Evolutionary conservation across 2,113 vertebrate genomes (phyloP), one percentile per base, ranked within the genome.

Genomic region (Montifringilla adamsi): DNA sequence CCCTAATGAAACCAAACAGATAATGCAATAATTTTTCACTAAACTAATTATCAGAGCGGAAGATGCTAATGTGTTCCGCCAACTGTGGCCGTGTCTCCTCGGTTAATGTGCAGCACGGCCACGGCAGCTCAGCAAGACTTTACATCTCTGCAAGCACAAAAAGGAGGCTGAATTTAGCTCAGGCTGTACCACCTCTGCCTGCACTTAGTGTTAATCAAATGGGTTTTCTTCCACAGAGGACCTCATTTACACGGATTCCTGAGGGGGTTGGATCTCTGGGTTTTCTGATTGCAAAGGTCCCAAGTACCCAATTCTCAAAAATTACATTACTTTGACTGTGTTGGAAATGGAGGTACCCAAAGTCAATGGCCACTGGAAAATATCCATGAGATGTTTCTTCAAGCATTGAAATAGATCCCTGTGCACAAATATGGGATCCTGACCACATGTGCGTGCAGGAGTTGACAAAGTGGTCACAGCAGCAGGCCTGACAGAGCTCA

Each of bases 41-140:
- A 94, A 98, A 95, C 96, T 97, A 98, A 98, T 98, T 97, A 98
- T 96, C 97, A 89, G 96, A 97, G 84, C 91, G 30, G 97, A 98
- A 97, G 97, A 97, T 92, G 96, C 95, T 97, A 94, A 97, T 93
- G 87, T 76, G 89, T 91, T 91, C 95, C 91, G 90, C 95, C 96
- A 96, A 96, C 94, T 96, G 93, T 95, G 73, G 82, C 89, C 15
- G 5, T 47, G 78, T 75, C 86, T 95, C 67, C 82, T 74, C 66
- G 2, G 8, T 79, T 95, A 88, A 87, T 46, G 6, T 72, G 72
- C 43, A 46, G 66, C 75, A 35, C 10, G 62, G 66, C 69, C 84
- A 75, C 10, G 53, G 88, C 84, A 85, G 56, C 64, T 82, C 62
- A 44, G 39, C 76, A 37, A 67, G 27, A 16, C n/a, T 94, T 89